Base-by-base conservation (phyloP, 2,797 vertebrate species). In the Sebastes minor region DNA sequence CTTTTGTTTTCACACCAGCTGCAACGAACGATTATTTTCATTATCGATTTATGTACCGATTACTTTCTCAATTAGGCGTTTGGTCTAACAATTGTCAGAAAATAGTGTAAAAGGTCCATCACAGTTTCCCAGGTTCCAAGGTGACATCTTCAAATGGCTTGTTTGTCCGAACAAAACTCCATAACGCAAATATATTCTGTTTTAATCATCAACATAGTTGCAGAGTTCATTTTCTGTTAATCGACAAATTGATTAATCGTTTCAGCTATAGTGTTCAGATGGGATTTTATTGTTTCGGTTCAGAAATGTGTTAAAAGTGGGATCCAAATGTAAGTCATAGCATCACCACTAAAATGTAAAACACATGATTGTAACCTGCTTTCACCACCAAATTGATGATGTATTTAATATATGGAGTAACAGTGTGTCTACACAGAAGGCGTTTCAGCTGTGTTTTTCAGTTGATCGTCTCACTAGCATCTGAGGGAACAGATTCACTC, bases 211-310 rank as follows among this genome's bases (percentile, higher is more conserved):
- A 56, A 13, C 1, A 25, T 14, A 56, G 22, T 56, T 56, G 22
- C 52, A 0, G 0, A 11, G n/a, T 22, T 53, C n/a, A 11, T 53
- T 53, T 53, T 22, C 35, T 0, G 4, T 53, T 1, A 16, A 42
- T 42, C 38, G 16, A 16, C 38, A 42, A 42, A 42, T 42, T 14
- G 13, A 42, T 16, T 53, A 53, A 53, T 22, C 9, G 4, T 11
- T 57, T 27, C 23, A 9, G 3, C 23, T 27, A 0, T 57, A 0
- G 23, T 27, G 23, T 57, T 27, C 23, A 8, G 23, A 57, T 27
- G 23, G n/a, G 53, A 56, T 56, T 25, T 56, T 25, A 57, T 57
- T 27, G 7, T 57, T 57, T 57, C 4, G 14, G 13, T 42, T 42
- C 2, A 38, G 35, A 38, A 38, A 38, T 38, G 12, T 38, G 35